Evolutionary conservation across 2,113 vertebrate genomes (phyloP).

Genomic region (Chinchilla lanigera): DNA sequence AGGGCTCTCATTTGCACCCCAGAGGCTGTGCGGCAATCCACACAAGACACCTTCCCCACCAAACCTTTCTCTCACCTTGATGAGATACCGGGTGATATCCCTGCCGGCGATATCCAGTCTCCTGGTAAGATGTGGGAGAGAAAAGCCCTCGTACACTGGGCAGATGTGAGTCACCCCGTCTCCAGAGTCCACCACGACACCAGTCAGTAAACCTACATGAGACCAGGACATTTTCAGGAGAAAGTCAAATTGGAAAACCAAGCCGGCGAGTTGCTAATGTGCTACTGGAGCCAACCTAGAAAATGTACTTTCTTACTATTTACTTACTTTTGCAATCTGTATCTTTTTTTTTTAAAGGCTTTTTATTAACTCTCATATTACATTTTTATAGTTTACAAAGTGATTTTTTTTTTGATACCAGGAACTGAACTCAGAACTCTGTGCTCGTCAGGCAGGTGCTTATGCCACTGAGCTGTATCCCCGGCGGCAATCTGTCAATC

Average conservation of each 20-base stretch:
- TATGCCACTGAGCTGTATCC: too few relatives aligned
- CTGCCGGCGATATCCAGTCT: slow-evolving; percentile 98
- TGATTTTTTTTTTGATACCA: too few relatives aligned
- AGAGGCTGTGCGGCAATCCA: not conserved
- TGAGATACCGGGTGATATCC: slow-evolving; percentile 98
- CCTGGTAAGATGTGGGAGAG: slow-evolving; percentile 96
- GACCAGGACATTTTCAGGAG: not conserved
- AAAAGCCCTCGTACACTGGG: slow-evolving; percentile 99
- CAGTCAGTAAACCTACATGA: slow-evolving; percentile 93
- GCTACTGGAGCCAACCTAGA: not conserved
- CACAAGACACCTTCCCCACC: not conserved
- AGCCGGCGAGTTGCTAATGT: slow-evolving; percentile 15
- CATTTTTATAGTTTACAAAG: too few relatives aligned
- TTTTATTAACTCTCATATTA: too few relatives aligned
- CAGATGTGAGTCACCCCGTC: slow-evolving; percentile 99
- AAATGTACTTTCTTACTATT: not conserved
- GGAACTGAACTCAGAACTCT: too few relatives aligned
- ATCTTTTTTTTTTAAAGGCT: too few relatives aligned
- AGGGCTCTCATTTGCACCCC: not conserved
- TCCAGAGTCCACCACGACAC: slow-evolving; percentile 98
- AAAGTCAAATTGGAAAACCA: not conserved
- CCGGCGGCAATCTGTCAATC: too few relatives aligned
- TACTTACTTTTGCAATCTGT: not conserved
- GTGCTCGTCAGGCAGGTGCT: too few relatives aligned
- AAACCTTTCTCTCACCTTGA: slow-evolving; percentile 90